Conservation (phyloP, 2,888 invertebrate species). For the Ochlodes sylvanus region DNA sequence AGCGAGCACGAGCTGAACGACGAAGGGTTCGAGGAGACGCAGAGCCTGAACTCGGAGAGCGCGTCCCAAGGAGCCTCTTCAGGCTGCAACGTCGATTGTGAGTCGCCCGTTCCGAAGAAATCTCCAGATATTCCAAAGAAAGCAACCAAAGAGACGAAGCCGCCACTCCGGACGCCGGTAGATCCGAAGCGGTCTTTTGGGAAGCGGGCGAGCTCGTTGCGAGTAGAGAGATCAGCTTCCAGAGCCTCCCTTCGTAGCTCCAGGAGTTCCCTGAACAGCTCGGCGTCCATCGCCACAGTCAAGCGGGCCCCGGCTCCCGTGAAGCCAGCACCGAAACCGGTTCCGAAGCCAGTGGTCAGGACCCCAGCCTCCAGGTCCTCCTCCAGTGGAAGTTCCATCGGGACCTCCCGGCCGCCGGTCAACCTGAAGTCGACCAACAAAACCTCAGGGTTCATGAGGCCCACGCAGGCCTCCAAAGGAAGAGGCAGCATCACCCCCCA, state of each 20-base stretch:
- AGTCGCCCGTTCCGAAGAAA: constrained; percentile 81
- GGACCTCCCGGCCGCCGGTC: constrained; percentile 73
- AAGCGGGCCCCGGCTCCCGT: constrained; percentile 86
- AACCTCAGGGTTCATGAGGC: constrained; percentile 92
- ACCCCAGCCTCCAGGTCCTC: constrained; percentile 79
- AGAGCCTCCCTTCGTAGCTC: constrained; percentile 93
- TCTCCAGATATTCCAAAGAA: constrained; percentile 75
- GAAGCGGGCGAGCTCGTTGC: constrained; percentile 74
- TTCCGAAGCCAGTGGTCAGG: constrained; percentile 74
- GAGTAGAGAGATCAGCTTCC: constrained; percentile 91
- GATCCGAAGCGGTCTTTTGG: constrained; percentile 67
- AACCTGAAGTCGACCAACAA: constrained; percentile 63
- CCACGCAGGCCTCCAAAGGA: constrained; percentile 93
- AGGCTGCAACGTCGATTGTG: constrained; percentile 88
- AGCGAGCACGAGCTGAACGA: constrained; percentile 91
- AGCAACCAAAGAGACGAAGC: constrained; percentile 80
- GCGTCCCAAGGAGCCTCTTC: constrained; percentile 94
- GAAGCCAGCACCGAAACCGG: constrained; percentile 75
- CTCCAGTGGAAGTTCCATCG: constrained; percentile 79
- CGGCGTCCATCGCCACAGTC: constrained; percentile 92
- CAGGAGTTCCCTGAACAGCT: constrained; percentile 92
- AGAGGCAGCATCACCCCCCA: constrained; percentile 77
- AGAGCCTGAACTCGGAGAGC: constrained; percentile 94
- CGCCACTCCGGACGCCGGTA: constrained; percentile 66
- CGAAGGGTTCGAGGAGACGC: constrained; percentile 96